Conservation (phyloP, 2,888 invertebrate species). For the Aphidius colemani region DNA sequence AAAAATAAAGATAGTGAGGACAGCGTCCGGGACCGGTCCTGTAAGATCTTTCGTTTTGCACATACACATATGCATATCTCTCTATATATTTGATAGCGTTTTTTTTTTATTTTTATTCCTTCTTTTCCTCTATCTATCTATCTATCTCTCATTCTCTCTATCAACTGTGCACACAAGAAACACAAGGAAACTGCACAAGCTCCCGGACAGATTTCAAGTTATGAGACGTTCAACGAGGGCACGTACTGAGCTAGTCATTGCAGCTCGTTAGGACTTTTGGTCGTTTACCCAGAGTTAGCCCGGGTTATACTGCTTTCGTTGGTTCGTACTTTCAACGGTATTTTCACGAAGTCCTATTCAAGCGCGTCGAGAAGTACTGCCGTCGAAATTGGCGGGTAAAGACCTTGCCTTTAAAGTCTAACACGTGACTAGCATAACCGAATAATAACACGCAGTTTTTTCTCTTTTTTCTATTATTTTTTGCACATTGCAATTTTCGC, state of each 20-base stretch:
- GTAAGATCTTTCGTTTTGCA: neutral
- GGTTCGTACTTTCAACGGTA: slow-evolving; percentile 32
- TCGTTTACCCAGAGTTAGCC: slow-evolving; percentile 52
- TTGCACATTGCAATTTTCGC: neutral
- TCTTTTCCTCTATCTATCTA: neutral
- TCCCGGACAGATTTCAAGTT: slow-evolving; percentile 35
- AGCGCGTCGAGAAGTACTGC: slow-evolving; percentile 46
- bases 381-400: slow-evolving; percentile 47
- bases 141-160: neutral
- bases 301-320: slow-evolving; percentile 26
- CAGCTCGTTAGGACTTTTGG: slow-evolving; percentile 52
- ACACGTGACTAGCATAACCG: slow-evolving; percentile 50
- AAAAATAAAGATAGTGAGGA: slow-evolving; percentile 22
- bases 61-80: no score
- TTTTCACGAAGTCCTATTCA: slow-evolving; percentile 53
- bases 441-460: slow-evolving; percentile 19
- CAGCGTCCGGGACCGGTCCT: slow-evolving; percentile 15
- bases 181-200: neutral
- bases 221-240: slow-evolving; percentile 35
- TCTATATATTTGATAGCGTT: no score
- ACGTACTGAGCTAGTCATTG: slow-evolving; percentile 39
- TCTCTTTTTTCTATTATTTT: neutral
- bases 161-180: neutral
- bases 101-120: no score
- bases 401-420: slow-evolving; percentile 44